These are phyloP conservation scores for Drosophila limbata DNA, from an alignment of 2,888 invertebrate species.

Conservation along the genomic window DNA sequence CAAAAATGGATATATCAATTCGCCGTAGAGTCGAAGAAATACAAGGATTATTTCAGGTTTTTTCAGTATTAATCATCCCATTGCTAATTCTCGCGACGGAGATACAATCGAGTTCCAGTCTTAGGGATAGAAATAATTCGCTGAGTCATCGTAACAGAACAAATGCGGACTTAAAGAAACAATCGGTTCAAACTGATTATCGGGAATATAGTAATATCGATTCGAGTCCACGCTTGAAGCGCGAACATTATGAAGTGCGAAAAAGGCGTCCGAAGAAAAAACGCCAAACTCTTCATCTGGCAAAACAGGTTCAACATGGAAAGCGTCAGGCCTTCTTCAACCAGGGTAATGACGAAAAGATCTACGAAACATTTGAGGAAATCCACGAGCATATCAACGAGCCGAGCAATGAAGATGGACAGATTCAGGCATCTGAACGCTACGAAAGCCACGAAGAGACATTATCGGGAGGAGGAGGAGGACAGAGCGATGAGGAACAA, in stretches of 20 bases:
- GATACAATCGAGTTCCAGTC: slow-evolving; percentile 11
- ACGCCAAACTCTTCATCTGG: slow-evolving; percentile 63
- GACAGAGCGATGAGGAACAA: slow-evolving; percentile 20
- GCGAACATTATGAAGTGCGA: slow-evolving; percentile 47
- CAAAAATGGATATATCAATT: not conserved
- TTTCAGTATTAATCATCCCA: slow-evolving; percentile 28
- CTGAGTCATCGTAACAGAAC: slow-evolving; percentile 17
- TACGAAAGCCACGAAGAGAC: slow-evolving; percentile 63
- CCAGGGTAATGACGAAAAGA: slow-evolving; percentile 61
- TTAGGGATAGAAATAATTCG: slow-evolving; percentile 10
- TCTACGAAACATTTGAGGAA: slow-evolving; percentile 81
- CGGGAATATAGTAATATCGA: slow-evolving; percentile 32
- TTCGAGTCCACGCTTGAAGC: slow-evolving; percentile 4
- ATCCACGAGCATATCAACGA: slow-evolving; percentile 83
- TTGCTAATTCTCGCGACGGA: slow-evolving; percentile 21
- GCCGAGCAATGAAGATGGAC: slow-evolving; percentile 33
- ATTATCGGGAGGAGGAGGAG: slow-evolving; percentile 17
- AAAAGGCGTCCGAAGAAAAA: slow-evolving; percentile 73
- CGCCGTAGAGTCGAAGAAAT: not conserved
- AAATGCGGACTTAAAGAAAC: slow-evolving; percentile 1
- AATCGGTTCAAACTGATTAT: slow-evolving; percentile 12
- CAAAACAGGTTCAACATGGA: slow-evolving; percentile 66
- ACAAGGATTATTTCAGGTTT: slow-evolving; percentile 42
- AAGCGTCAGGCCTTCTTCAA: slow-evolving; percentile 56
- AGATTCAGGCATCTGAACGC: slow-evolving; percentile 62